phyloP scores from a whole-genome alignment of 2,113 vertebrate species.

The Hyperoodon ampullatus region DNA sequence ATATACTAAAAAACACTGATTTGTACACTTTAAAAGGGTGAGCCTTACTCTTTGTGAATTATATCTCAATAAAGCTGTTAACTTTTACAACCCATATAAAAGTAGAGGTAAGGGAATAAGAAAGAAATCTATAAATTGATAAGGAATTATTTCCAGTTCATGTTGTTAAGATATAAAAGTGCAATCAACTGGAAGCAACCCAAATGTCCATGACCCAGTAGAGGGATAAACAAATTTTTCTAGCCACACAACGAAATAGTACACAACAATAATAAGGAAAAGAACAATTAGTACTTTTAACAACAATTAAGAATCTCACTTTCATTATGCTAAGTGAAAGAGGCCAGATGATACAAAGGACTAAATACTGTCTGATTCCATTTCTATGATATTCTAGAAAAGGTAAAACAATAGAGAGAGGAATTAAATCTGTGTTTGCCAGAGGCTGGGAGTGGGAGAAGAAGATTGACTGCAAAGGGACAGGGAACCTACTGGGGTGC shows the following conservation, averaged over 20 bases:
- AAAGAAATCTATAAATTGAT: not conserved
- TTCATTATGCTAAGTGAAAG: not conserved
- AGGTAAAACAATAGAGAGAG: not conserved
- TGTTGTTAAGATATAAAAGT: not conserved
- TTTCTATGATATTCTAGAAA: not conserved
- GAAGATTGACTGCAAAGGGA: not conserved
- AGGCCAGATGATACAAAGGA: not conserved
- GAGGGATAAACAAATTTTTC: not conserved
- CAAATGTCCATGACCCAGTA: not conserved
- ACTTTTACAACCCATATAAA: not conserved
- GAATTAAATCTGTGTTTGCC: not conserved
- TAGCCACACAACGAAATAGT: too few species aligned
- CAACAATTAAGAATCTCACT: not conserved
- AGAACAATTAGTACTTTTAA: not conserved
- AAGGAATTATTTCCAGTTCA: not conserved
- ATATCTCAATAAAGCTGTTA: not conserved
- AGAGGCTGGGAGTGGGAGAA: not conserved
- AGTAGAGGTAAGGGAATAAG: not conserved
- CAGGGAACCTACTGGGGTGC: not conserved
- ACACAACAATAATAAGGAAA: not conserved
- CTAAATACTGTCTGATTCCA: not conserved
- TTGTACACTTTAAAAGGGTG: not conserved
- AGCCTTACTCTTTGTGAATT: not conserved
- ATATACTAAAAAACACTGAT: not conserved
- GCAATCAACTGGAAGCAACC: not conserved